These are phyloP conservation scores for Marronus borbonicus DNA, from an alignment of 2,888 invertebrate species.

Conservation along the genomic window DNA sequence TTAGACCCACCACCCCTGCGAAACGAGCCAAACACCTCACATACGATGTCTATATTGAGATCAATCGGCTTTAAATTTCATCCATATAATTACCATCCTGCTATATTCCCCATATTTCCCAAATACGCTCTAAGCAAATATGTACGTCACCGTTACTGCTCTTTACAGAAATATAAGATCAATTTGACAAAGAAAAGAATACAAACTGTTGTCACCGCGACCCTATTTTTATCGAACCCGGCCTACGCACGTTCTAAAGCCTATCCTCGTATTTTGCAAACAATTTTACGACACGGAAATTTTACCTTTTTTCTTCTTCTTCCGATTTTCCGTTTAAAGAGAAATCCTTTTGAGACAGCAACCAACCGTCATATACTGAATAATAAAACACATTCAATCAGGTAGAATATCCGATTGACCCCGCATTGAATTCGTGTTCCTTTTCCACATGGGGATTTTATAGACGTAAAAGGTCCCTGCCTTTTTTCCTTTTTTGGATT, in stretches of 20 bases:
- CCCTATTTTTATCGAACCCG: background rate
- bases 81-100: no score
- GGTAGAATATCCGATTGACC: slow-evolving; percentile 37
- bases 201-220: background rate
- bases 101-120: no score
- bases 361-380: slow-evolving; percentile 22
- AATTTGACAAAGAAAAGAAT: background rate
- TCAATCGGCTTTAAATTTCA: no score
- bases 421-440: slow-evolving; percentile 28
- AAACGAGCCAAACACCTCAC: no score
- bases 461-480: background rate
- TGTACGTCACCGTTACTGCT: no score
- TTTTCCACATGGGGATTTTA: slow-evolving; percentile 28
- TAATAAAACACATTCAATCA: slow-evolving; percentile 36
- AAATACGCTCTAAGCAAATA: no score
- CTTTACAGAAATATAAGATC: no score
- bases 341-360: slow-evolving; percentile 32
- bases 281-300: slow-evolving; percentile 19
- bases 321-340: background rate
- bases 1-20: no score
- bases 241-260: background rate
- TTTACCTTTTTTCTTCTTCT: slow-evolving; percentile 2
- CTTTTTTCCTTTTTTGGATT: slow-evolving; percentile 24
- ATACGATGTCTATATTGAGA: no score
- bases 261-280: slow-evolving; percentile 17